These are phyloP conservation scores for Drosophila rufa DNA, from an alignment of 1,140 invertebrate genomes.

Conservation along the genomic window DNA sequence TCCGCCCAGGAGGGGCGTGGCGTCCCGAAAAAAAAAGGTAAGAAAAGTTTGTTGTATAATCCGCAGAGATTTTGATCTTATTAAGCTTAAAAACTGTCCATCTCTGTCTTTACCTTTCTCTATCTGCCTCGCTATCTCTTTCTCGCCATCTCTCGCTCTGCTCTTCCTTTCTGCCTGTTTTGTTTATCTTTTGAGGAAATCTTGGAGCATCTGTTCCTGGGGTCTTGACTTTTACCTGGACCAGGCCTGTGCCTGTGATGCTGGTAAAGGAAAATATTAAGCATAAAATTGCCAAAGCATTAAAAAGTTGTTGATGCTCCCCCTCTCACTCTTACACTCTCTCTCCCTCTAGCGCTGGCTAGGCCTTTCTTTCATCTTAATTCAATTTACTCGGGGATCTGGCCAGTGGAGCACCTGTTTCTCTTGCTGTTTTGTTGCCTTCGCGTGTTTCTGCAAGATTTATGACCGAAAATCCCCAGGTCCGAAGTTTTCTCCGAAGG, in stretches of 20 bases:
- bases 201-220: conserved; percentile 67
- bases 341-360: conserved; percentile 37
- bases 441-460: conserved; percentile 56
- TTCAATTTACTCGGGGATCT: conserved; percentile 69
- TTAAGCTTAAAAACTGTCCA: conserved; percentile 78
- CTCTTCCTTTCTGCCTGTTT: conserved; percentile 27
- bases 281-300: conserved; percentile 68
- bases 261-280: conserved; percentile 66
- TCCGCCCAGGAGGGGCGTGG: conserved; percentile 42
- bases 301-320: conserved; percentile 58
- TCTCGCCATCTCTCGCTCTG: conserved; percentile 12
- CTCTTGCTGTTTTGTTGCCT: conserved; percentile 44
- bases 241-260: conserved; percentile 10
- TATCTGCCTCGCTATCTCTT: conserved; percentile 15
- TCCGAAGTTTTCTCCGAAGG: conserved; percentile 48
- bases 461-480: conserved; percentile 43
- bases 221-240: conserved; percentile 48
- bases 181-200: conserved; percentile 71
- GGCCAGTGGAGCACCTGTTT: conserved; percentile 59
- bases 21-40: conserved; percentile 54
- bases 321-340: neutral
- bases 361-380: conserved; percentile 77
- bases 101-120: conserved; percentile 42
- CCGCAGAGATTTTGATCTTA: conserved; percentile 80
- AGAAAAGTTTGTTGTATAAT: conserved; percentile 78